Percentiles rank a stretch among this genome's conserved stretches.
Conservation (phyloP, 2,113 vertebrate genomes). For the Perognathus longimembris region DNA sequence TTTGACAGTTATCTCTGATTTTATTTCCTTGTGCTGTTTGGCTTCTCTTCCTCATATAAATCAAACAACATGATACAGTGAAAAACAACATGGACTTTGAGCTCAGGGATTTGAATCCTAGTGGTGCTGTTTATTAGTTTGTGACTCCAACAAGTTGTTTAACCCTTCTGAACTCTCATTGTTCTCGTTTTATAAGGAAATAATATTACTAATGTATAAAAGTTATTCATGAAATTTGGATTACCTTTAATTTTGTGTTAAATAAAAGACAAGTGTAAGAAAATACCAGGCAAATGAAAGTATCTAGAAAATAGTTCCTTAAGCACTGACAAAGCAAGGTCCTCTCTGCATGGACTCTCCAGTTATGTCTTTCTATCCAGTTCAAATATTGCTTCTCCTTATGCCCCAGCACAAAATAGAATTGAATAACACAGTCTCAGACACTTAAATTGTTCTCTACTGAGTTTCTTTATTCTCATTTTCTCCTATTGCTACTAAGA, state of each 20-base stretch:
- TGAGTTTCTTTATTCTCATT: not conserved
- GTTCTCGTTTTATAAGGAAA: conserved; percentile 24
- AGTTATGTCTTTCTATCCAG: not conserved
- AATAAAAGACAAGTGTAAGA: not conserved
- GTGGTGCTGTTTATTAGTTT: conserved; percentile 47
- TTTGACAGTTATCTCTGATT: conserved; percentile 58
- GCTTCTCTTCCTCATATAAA: conserved; percentile 57
- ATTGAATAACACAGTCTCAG: not conserved
- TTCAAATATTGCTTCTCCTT: not conserved
- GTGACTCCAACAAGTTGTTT: conserved; percentile 37
- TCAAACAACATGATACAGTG: conserved; percentile 30
- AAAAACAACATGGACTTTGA: conserved; percentile 45
- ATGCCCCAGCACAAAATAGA: not conserved
- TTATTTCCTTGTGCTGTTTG: conserved; percentile 68
- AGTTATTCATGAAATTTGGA: not conserved
- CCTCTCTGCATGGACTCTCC: not conserved
- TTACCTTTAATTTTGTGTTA: not conserved
- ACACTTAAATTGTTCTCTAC: not conserved
- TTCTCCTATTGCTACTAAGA: not conserved
- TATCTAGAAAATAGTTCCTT: not conserved
- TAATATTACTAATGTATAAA: not conserved
- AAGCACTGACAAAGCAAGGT: not conserved
- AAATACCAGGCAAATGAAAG: not conserved
- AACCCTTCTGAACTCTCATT: conserved; percentile 21
- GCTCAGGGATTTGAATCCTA: conserved; percentile 57